phyloP scores from a whole-genome alignment of 2,113 vertebrate species.

The Neomonachus schauinslandi region DNA sequence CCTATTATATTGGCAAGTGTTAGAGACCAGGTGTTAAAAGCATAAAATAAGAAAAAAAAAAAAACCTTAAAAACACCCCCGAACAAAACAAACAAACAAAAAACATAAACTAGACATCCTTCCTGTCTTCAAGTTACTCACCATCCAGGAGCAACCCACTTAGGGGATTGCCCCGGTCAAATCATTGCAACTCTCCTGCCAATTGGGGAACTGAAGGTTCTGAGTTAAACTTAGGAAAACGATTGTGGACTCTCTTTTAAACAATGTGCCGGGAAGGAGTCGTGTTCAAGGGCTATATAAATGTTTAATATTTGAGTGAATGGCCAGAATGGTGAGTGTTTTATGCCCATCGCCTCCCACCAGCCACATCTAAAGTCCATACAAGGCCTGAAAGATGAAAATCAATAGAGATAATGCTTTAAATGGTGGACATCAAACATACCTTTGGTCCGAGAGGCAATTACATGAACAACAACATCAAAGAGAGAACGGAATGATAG shows the following conservation, averaged over 20 bases:
- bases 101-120: not conserved
- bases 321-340: not conserved
- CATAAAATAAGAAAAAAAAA: not conserved
- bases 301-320: not conserved
- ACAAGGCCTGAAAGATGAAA: not conserved
- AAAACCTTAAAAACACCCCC: not conserved
- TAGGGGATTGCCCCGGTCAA: not conserved
- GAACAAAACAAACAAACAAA: not conserved
- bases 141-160: not conserved
- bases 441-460: not conserved
- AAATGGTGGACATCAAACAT: not conserved
- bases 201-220: not conserved
- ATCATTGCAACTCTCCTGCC: not conserved
- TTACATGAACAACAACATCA: not conserved
- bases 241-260: not conserved
- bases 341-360: not conserved
- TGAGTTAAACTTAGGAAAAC: not conserved
- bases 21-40: not conserved
- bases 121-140: not conserved
- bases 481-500: not conserved
- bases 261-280: not conserved
- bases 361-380: not conserved
- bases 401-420: slow-evolving; percentile 19
- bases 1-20: not conserved
- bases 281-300: not conserved